Evolutionary conservation across 2,888 invertebrate species (phyloP).

Genomic region (Lacanobia wlatinum): DNA sequence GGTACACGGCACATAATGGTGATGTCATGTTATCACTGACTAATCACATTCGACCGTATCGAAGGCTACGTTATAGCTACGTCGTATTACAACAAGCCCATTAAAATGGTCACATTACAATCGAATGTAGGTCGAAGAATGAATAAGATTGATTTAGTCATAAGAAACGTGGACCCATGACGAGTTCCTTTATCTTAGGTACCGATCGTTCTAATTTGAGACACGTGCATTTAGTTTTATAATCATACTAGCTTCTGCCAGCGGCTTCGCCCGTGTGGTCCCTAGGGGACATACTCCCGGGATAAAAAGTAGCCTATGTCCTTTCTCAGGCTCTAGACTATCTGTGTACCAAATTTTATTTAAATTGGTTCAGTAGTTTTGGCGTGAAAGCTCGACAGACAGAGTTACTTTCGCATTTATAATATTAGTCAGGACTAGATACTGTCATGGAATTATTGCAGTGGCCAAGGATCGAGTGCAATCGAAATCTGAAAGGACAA

Average conservation of each 20-base stretch:
- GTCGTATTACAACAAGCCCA: slow-evolving; percentile 57
- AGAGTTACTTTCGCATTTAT: too few species aligned
- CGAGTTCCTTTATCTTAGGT: slow-evolving; percentile 1
- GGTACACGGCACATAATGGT: slow-evolving; percentile 61
- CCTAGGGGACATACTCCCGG: too few species aligned
- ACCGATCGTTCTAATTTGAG: not conserved
- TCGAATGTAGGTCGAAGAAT: slow-evolving; percentile 62
- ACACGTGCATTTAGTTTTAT: not conserved
- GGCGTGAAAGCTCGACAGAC: too few species aligned
- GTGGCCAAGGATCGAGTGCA: too few species aligned
- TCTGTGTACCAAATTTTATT: too few species aligned
- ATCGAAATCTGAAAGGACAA: too few species aligned
- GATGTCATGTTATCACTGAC: slow-evolving; percentile 70
- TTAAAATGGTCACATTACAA: slow-evolving; percentile 69
- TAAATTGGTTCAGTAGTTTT: too few species aligned
- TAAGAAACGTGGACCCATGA: slow-evolving; percentile 3
- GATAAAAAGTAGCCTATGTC: too few species aligned
- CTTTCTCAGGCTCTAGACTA: too few species aligned
- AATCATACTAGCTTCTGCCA: not conserved
- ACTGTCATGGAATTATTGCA: too few species aligned
- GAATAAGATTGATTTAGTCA: slow-evolving; percentile 41
- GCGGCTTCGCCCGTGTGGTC: too few species aligned
- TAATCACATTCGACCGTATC: slow-evolving; percentile 66
- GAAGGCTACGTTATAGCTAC: slow-evolving; percentile 54
- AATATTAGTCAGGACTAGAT: too few species aligned